Base-by-base conservation (phyloP, 1,140 invertebrate species). In the Leptinotarsa defecta region DNA sequence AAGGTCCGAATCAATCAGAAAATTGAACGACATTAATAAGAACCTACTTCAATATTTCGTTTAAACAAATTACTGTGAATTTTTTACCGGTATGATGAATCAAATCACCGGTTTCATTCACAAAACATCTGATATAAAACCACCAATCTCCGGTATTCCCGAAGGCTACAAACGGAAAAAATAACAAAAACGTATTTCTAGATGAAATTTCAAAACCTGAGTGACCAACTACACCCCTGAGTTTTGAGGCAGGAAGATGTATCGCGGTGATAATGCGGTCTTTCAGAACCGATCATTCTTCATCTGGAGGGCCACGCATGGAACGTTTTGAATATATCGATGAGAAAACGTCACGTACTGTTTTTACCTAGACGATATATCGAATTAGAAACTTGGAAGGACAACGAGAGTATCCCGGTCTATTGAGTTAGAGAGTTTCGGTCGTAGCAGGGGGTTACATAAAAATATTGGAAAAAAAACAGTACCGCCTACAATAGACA, bases 201-300 rank as follows among this genome's bases (percentile, higher is more conserved):
- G 48, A 27, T 27, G 22, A 34, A 71, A 71, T 71, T 68, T 62
- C 57, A n/a, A 43, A 61, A 71, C 27, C 49, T 24, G 70, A 71
- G 70, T 71, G 70, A 71, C 70, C 70, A 71, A 71, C 49, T 62
- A 34, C 70, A 71, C 70, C 70, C 70, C 24, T 27, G 70, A 71
- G 70, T 62, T 27, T 71, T 71, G 17, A 19, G 49, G 22, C 22
- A 22, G 24, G 48, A 52, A 24, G n/a, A 71, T 71, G 52, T 57
- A 57, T 57, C 52, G 52, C 17, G 13, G 52, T 57, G 52, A 57
- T 57, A 57, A 57, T 57, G 52, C 22, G 13, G 49, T 22, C 22
- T 15, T 49, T 61, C 70, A 71, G 20, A 62, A 71, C 57, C 70
- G 70, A 71, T 71, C 70, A 71, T 71, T 71, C 70, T 71, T 71